These are phyloP conservation scores for Axis porcinus DNA, from an alignment of 2,113 vertebrate genomes.

Conservation along the genomic window DNA sequence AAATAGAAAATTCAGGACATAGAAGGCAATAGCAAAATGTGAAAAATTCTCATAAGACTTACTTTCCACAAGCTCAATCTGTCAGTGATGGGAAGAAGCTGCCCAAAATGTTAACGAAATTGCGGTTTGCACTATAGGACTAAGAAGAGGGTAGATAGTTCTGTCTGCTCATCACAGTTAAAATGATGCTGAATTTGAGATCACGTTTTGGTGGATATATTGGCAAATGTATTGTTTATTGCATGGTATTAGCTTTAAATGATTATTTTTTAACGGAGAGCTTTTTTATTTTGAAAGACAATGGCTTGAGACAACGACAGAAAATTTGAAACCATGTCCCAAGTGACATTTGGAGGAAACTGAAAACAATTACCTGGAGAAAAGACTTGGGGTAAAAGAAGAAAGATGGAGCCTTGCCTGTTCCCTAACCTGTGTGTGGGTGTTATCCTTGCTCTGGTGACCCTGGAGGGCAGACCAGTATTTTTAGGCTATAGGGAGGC, in stretches of 20 bases:
- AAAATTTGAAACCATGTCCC: background rate
- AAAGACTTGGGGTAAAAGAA: background rate
- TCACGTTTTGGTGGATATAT: background rate
- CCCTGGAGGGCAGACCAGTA: background rate
- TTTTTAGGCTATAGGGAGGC: background rate
- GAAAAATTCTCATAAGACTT: background rate
- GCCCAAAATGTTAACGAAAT: background rate
- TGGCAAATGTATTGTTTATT: background rate
- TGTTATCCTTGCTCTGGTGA: background rate
- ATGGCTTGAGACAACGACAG: background rate
- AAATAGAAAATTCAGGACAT: background rate
- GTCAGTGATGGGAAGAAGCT: background rate
- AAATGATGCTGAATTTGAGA: background rate
- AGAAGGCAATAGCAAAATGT: background rate
- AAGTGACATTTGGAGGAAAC: background rate
- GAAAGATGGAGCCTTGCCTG: background rate
- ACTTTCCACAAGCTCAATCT: background rate
- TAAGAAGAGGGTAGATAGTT: background rate
- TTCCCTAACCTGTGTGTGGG: background rate
- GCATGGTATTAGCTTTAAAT: background rate
- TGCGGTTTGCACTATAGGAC: background rate
- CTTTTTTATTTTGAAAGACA: background rate
- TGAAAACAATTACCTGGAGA: background rate
- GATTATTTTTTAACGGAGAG: slow-evolving; percentile 18
- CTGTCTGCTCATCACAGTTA: background rate